Evolutionary conservation across 2,797 vertebrate species (phyloP).

Genomic region (Hydrocynus forskahlii): DNA sequence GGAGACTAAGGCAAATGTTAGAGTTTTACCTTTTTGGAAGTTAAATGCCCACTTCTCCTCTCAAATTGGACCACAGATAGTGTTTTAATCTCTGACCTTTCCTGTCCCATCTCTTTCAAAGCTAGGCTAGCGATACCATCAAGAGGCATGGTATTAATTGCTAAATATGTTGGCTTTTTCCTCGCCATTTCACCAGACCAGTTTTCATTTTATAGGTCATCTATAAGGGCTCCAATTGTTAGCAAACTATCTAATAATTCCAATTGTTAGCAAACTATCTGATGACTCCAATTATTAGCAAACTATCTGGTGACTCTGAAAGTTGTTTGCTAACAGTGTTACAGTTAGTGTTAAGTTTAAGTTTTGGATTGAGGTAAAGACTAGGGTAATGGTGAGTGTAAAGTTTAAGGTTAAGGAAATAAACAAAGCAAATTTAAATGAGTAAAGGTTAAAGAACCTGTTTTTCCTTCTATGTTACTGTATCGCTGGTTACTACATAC

Average conservation of each 20-base stretch:
- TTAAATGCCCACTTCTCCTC: slow-evolving; percentile 55
- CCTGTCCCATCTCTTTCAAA: slow-evolving; percentile 37
- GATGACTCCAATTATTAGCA: no score
- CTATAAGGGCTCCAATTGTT: background rate
- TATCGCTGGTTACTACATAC: no score
- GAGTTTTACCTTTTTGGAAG: slow-evolving; percentile 57
- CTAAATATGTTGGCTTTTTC: background rate
- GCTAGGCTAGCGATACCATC: slow-evolving; percentile 17
- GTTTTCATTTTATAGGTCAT: background rate
- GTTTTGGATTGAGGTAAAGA: background rate
- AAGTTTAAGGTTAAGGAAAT: background rate
- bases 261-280: no score
- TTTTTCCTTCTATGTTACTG: no score
- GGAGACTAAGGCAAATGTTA: slow-evolving; percentile 54
- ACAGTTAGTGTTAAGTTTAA: no score
- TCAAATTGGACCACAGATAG: slow-evolving; percentile 55
- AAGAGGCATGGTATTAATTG: slow-evolving; percentile 30
- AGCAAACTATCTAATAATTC: background rate
- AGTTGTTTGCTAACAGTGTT: no score
- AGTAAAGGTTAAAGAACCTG: no score
- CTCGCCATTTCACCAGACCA: background rate
- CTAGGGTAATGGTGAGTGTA: no score
- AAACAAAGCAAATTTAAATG: no score
- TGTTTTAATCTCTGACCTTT: slow-evolving; percentile 53
- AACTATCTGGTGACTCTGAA: no score